These are phyloP conservation scores for Melitaea cinxia DNA, from an alignment of 1,140 invertebrate genomes.

Conservation along the genomic window DNA sequence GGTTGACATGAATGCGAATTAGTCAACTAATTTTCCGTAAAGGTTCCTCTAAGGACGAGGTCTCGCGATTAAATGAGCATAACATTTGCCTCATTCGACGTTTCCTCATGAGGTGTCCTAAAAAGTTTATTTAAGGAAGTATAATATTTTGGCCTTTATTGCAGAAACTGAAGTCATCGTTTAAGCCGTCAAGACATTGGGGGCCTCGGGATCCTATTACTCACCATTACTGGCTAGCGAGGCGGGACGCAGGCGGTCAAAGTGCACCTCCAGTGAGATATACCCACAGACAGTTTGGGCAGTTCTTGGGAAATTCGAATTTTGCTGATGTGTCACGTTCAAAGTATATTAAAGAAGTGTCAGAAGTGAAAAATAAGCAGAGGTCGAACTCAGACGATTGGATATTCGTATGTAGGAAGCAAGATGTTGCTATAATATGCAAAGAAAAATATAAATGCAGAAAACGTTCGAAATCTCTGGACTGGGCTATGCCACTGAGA, in stretches of 20 bases:
- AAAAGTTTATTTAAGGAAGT: constrained; percentile 23
- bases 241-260: constrained; percentile 56
- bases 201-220: constrained; percentile 84
- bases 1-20: constrained; percentile 31
- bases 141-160: constrained; percentile 28
- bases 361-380: constrained; percentile 36
- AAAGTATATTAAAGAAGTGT: constrained; percentile 6
- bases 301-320: constrained; percentile 50
- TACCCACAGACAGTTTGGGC: constrained; percentile 50
- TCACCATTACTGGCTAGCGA: constrained; percentile 83
- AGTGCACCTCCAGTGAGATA: constrained; percentile 47
- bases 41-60: constrained; percentile 23
- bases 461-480: constrained; percentile 56
- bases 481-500: constrained; percentile 33
- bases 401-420: constrained; percentile 52
- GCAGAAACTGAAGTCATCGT: constrained; percentile 83
- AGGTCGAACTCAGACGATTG: constrained; percentile 66
- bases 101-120: constrained; percentile 9
- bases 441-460: constrained; percentile 20
- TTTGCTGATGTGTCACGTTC: constrained; percentile 33
- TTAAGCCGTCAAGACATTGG: constrained; percentile 84
- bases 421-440: constrained; percentile 39
- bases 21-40: constrained; percentile 34
- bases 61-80: constrained; percentile 14
- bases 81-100: constrained; percentile 27